A percentile compares a stretch with the other conserved stretches of the same genome.
These are phyloP conservation scores for Hylaea fasciaria DNA, from an alignment of 2,888 invertebrate genomes.

Conservation along the genomic window DNA sequence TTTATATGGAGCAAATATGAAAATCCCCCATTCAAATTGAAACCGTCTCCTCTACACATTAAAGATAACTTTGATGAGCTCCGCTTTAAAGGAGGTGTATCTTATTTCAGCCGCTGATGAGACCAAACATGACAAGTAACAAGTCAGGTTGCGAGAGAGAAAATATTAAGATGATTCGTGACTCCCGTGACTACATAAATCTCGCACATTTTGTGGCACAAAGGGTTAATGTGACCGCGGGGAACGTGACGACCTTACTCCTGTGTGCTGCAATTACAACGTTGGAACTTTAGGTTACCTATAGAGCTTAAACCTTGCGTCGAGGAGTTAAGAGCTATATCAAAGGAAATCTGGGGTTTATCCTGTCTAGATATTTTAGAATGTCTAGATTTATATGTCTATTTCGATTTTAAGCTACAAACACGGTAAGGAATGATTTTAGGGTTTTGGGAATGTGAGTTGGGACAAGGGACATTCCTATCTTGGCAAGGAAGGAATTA, in stretches of 20 bases:
- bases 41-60: background rate
- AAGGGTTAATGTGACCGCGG: constrained; percentile 9
- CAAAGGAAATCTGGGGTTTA: constrained; percentile 7
- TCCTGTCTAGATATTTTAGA: background rate
- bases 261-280: background rate
- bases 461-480: too few relatives aligned
- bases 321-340: background rate
- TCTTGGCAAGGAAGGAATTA: too few relatives aligned
- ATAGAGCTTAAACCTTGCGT: background rate
- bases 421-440: too few relatives aligned
- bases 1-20: constrained; percentile 5
- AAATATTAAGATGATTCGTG: constrained; percentile 28
- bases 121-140: constrained; percentile 21
- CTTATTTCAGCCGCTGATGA: constrained; percentile 17
- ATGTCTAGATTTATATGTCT: background rate
- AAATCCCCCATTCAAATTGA: background rate
- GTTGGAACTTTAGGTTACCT: background rate
- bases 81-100: constrained; percentile 5
- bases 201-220: constrained; percentile 18
- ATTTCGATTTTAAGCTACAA: too few relatives aligned
- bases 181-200: constrained; percentile 26
- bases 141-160: constrained; percentile 12
- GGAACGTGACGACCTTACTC: constrained; percentile 12
- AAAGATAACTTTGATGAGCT: background rate
- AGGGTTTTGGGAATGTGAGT: too few relatives aligned